Evolutionary conservation across 2,888 invertebrate species (phyloP).

Genomic region (Margaritifera margaritifera): DNA sequence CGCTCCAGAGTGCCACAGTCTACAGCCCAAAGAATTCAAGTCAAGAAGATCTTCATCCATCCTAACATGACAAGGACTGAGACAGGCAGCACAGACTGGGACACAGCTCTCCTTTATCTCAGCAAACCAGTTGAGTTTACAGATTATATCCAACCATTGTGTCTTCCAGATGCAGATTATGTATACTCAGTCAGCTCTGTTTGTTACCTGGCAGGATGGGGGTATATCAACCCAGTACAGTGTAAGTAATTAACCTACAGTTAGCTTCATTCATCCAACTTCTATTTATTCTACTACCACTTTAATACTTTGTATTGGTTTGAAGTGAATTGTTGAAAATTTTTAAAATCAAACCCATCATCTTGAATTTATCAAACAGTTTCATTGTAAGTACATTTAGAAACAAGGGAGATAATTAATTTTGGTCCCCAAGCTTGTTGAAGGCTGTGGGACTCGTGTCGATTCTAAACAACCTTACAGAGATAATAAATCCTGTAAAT

Average conservation of each 20-base stretch:
- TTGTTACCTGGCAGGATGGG: slow-evolving; percentile 62
- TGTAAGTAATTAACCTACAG: slow-evolving; percentile 33
- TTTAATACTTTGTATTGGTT: no score
- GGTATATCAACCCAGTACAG: slow-evolving; percentile 45
- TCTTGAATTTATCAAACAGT: no score
- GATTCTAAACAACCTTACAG: no score
- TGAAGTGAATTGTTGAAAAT: no score
- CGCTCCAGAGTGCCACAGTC: slow-evolving; percentile 15
- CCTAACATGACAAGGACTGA: slow-evolving; percentile 33
- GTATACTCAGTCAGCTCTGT: slow-evolving; percentile 24
- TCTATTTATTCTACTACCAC: not conserved
- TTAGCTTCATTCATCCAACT: not conserved
- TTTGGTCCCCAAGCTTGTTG: no score
- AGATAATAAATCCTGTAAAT: no score
- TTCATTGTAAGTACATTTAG: no score
- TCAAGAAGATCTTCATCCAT: slow-evolving; percentile 44
- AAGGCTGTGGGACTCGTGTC: no score
- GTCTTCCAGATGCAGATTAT: slow-evolving; percentile 41
- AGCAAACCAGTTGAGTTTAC: slow-evolving; percentile 41
- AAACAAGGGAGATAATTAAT: no score
- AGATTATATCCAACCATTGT: slow-evolving; percentile 54
- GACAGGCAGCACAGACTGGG: slow-evolving; percentile 43
- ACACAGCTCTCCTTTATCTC: slow-evolving; percentile 55
- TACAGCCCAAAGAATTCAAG: slow-evolving; percentile 26
- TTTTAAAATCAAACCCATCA: no score